Conservation (phyloP, 2,113 vertebrate species). For the Pseudorhombus dupliciocellatus region DNA sequence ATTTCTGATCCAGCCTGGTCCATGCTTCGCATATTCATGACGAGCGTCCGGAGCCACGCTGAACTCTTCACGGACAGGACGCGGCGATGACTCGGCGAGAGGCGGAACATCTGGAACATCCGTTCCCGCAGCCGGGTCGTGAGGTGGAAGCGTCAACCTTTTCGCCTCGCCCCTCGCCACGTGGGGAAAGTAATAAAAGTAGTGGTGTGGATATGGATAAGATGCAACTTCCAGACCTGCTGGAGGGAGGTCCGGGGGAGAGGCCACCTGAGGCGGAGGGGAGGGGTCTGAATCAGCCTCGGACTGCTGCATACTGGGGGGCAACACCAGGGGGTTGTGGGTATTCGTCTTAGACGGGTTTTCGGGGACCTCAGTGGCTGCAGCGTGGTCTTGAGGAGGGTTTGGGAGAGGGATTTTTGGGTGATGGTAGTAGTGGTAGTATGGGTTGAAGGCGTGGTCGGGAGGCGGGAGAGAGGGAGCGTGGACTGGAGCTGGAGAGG, state of each 20-base stretch:
- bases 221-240: background rate
- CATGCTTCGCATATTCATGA: background rate
- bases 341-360: background rate
- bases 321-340: background rate
- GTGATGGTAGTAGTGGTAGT: slow-evolving; percentile 73
- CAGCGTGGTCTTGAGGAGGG: slow-evolving; percentile 8
- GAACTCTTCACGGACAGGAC: background rate
- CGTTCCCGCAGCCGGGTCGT: background rate
- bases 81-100: background rate
- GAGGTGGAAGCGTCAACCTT: background rate
- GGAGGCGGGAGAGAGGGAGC: slow-evolving; percentile 13
- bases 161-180: background rate
- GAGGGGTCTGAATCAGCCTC: background rate
- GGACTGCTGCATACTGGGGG: background rate
- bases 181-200: slow-evolving; percentile 32
- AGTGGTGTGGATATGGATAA: slow-evolving; percentile 11
- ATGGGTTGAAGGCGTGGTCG: slow-evolving; percentile 43
- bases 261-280: background rate
- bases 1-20: background rate
- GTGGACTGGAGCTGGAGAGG: background rate
- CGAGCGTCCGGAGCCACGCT: background rate
- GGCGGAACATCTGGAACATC: background rate
- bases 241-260: background rate
- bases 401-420: slow-evolving; percentile 63
- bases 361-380: slow-evolving; percentile 4